Conservation (phyloP, 2,888 invertebrate genomes). For the Eristalis tenax region DNA sequence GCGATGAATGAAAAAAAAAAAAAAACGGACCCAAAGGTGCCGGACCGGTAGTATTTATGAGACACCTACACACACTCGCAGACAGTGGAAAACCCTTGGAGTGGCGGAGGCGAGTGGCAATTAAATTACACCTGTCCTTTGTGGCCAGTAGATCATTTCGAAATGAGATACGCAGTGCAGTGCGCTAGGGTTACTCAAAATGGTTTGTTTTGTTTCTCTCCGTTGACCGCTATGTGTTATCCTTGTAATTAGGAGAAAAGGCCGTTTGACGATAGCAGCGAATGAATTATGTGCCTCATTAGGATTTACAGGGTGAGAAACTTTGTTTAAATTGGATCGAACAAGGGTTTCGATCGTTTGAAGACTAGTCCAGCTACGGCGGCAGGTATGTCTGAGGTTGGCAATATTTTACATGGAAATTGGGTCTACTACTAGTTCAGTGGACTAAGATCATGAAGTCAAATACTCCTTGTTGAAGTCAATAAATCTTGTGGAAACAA, state of each 20-base stretch:
- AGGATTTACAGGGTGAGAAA: conserved; percentile 53
- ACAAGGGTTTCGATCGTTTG: conserved; percentile 10
- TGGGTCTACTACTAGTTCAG: neutral
- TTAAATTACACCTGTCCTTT: conserved; percentile 69
- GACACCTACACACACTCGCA: conserved; percentile 16
- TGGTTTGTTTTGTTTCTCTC: conserved; percentile 64
- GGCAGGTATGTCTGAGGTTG: neutral
- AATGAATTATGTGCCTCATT: conserved; percentile 69
- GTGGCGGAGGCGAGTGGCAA: conserved; percentile 58
- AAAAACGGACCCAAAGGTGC: conserved; percentile 47
- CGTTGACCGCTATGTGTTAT: conserved; percentile 50
- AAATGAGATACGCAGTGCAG: conserved; percentile 40
- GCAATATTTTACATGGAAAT: neutral
- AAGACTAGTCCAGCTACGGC: too few relatives aligned
- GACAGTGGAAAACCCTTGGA: neutral
- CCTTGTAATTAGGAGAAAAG: conserved; percentile 69
- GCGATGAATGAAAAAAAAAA: conserved; percentile 55
- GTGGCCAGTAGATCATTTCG: conserved; percentile 59
- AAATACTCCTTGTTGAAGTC: neutral
- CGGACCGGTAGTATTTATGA: conserved; percentile 50
- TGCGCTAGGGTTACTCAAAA: conserved; percentile 35
- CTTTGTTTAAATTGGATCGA: conserved; percentile 29
- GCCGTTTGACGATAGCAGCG: conserved; percentile 58
- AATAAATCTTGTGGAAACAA: neutral
- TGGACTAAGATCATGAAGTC: neutral